Conservation (phyloP, 2,797 vertebrate genomes). For the Helicolenus hilgendorfi region DNA sequence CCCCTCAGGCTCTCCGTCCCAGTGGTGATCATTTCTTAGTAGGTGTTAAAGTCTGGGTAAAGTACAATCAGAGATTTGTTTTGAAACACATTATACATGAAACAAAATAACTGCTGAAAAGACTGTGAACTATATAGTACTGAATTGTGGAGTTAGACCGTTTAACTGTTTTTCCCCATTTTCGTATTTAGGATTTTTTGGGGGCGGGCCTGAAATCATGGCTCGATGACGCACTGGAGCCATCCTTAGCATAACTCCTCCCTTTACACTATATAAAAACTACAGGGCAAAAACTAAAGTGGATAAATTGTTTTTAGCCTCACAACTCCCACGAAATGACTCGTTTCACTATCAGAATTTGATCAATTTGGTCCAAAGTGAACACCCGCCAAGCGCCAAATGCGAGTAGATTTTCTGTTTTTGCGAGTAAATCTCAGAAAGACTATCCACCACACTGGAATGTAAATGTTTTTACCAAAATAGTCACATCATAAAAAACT, state of each 20-base stretch:
- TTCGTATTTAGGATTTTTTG: too few species aligned
- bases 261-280: too few species aligned
- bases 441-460: too few species aligned
- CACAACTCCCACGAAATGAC: not conserved
- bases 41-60: not conserved
- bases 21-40: slow-evolving; percentile 4
- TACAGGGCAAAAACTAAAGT: not conserved
- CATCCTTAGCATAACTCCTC: not conserved
- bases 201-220: too few species aligned
- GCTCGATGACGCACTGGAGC: too few species aligned
- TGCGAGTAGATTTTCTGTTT: too few species aligned
- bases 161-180: too few species aligned
- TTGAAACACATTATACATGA: not conserved
- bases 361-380: not conserved
- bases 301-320: not conserved
- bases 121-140: not conserved
- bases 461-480: too few species aligned
- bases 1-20: not conserved
- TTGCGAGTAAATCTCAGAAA: too few species aligned
- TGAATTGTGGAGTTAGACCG: not conserved
- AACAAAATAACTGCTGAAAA: not conserved
- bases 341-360: not conserved
- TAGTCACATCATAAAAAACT: too few species aligned
- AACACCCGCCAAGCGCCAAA: too few species aligned
- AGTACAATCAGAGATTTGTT: not conserved